Conservation (phyloP, 2,113 vertebrate species). For the Lycaon pictus region DNA sequence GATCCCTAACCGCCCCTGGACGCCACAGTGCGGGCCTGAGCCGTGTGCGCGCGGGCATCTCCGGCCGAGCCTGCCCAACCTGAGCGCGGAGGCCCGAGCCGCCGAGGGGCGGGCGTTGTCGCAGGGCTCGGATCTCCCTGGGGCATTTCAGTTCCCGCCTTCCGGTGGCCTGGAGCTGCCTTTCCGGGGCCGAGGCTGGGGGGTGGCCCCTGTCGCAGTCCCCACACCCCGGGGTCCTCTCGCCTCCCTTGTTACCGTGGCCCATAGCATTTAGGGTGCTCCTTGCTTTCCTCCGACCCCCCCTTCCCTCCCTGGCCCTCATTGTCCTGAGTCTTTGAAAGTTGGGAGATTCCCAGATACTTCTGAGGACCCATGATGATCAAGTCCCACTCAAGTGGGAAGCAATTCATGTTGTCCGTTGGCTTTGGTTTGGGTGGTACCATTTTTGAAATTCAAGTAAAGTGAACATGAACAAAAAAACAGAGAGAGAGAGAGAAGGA, state of each 20-base stretch:
- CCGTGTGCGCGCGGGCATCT: not conserved
- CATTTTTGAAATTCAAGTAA: not conserved
- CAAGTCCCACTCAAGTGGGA: constrained; percentile 31
- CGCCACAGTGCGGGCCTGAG: not conserved
- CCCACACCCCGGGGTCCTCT: not conserved
- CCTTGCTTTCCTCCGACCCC: not conserved
- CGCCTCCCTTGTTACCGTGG: not conserved
- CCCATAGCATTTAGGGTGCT: constrained; percentile 43
- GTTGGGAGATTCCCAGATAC: constrained; percentile 65
- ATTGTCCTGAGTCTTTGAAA: constrained; percentile 69
- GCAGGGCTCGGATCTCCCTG: not conserved
- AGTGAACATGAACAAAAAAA: not conserved
- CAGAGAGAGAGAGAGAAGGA: not conserved
- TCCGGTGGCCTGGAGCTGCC: not conserved
- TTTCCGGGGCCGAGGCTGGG: not conserved
- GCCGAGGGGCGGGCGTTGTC: not conserved
- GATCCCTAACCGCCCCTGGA: not conserved
- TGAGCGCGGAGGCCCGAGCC: not conserved
- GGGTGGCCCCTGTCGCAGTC: not conserved
- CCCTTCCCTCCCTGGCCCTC: not conserved
- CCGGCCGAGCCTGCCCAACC: not conserved
- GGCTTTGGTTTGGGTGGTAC: constrained; percentile 29
- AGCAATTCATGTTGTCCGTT: constrained; percentile 23
- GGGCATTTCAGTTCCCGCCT: constrained; percentile 60
- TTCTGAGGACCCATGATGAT: constrained; percentile 59